Evolutionary conservation across 2,113 vertebrate genomes (phyloP), one percentile per base, ranked within the genome.

Genomic region (Tylochromis polylepis): DNA sequence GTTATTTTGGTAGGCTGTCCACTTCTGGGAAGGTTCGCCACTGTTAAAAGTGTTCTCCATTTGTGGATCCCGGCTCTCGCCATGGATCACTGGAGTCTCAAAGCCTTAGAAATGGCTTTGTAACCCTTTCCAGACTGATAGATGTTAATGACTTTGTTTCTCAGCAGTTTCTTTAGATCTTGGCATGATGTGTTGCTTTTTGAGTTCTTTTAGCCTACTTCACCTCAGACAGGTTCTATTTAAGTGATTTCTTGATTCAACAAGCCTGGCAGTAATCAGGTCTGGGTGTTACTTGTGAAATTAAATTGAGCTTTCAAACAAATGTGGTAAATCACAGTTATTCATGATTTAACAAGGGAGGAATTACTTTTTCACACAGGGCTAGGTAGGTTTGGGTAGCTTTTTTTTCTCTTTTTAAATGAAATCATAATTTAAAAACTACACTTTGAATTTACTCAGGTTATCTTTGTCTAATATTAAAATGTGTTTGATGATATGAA

Each of bases 401-500:
- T 38, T 38, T 65, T 36, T 18, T n/a, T 38, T n/a, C 60, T 65
- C 60, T 38, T 38, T 38, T 38, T 65, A 38, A 65, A 38, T 65
- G 1, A 38, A n/a, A n/a, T 65, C 20, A 38, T 38, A 65, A 65
- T 38, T 38, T 38, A 38, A 38, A 38, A 8, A 65, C 11, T 38
- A 38, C 60, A 65, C 60, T 38, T 38, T 38, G 6, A 65, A 65
- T 65, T 38, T 65, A 36, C 18, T 62, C 1, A 1, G 8, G 34
- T 1, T 65, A 3, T 65, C 60, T 65, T 65, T 65, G 34, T 65
- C 34, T 65, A 65, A 65, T 65, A 65, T 65, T 65, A 65, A 65
- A 65, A 65, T 65, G 4, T 38, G n/a, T 65, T 65, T 65, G 60
- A 65, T 38, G 34, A 65, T 65, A 65, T 65, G 34, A 65, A 65